A percentile compares a stretch with the other conserved stretches of the same genome.
These are phyloP conservation scores for Achlya flavicornis DNA, from an alignment of 2,888 invertebrate species.

Conservation along the genomic window DNA sequence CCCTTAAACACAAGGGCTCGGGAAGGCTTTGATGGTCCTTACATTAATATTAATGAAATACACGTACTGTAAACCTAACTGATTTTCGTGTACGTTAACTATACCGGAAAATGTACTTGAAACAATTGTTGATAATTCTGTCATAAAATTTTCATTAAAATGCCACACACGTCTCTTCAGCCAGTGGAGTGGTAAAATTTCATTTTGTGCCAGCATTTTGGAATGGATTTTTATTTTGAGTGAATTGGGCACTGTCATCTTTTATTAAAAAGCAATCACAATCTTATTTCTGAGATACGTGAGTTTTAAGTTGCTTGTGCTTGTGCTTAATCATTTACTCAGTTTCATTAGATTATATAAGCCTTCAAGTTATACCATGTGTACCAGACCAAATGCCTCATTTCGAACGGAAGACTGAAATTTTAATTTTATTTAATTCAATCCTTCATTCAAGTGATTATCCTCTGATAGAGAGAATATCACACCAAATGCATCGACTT, in stretches of 20 bases:
- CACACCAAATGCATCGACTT: too few relatives aligned
- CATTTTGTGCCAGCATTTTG: constrained; percentile 4
- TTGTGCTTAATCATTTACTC: too few relatives aligned
- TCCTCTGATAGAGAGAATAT: too few relatives aligned
- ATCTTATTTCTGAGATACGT: neutral
- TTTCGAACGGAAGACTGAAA: too few relatives aligned
- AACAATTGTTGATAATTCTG: constrained; percentile 4
- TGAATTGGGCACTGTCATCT: neutral
- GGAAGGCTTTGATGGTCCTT: constrained; percentile 25
- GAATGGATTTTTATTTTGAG: too few relatives aligned
- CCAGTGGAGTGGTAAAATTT: constrained; percentile 2
- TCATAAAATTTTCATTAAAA: constrained; percentile 4
- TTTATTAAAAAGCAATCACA: neutral
- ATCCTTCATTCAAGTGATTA: too few relatives aligned
- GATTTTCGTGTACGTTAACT: neutral
- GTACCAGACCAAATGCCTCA: too few relatives aligned
- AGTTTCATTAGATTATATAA: too few relatives aligned
- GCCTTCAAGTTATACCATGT: too few relatives aligned
- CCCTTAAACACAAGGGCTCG: constrained; percentile 26
- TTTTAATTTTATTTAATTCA: too few relatives aligned
- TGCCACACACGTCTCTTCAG: neutral
- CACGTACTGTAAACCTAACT: neutral
- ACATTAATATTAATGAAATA: neutral
- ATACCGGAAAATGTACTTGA: constrained; percentile 3
- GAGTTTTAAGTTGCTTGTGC: too few relatives aligned